Conservation (phyloP, 1,140 invertebrate genomes). For the Pomacea maculata region DNA sequence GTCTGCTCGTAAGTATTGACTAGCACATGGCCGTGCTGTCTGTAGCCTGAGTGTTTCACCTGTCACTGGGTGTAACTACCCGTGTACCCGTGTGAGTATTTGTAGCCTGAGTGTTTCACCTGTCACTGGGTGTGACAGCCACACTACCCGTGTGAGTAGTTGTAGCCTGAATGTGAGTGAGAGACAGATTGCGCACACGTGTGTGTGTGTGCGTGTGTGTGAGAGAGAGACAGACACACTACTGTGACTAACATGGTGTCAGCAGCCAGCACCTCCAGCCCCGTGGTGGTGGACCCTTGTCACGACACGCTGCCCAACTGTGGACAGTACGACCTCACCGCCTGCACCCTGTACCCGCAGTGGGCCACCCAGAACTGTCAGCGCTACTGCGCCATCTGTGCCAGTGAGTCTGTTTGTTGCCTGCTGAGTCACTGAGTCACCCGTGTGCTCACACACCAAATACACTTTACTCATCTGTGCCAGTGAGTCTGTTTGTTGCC, state of each 20-base stretch:
- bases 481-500: constrained; percentile 23
- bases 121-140: too few relatives aligned
- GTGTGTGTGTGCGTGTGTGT: constrained; percentile 3
- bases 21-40: too few relatives aligned
- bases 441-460: too few relatives aligned
- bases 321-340: constrained; percentile 24
- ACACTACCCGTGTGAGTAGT: too few relatives aligned
- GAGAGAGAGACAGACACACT: not conserved
- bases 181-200: too few relatives aligned
- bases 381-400: constrained; percentile 34
- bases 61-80: too few relatives aligned
- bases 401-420: constrained; percentile 25
- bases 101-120: too few relatives aligned
- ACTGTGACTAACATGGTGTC: not conserved
- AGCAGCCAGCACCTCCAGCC: not conserved
- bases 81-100: too few relatives aligned
- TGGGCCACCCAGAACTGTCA: constrained; percentile 42
- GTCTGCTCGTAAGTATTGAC: constrained; percentile 2
- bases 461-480: too few relatives aligned
- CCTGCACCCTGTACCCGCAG: constrained; percentile 31
- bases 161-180: too few relatives aligned
- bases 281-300: constrained; percentile 26
- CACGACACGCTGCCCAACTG: constrained; percentile 43
- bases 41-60: too few relatives aligned
- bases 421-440: too few relatives aligned